These are phyloP conservation scores for Sternotherus odoratus DNA, from an alignment of 2,797 vertebrate species.

Conservation along the genomic window DNA sequence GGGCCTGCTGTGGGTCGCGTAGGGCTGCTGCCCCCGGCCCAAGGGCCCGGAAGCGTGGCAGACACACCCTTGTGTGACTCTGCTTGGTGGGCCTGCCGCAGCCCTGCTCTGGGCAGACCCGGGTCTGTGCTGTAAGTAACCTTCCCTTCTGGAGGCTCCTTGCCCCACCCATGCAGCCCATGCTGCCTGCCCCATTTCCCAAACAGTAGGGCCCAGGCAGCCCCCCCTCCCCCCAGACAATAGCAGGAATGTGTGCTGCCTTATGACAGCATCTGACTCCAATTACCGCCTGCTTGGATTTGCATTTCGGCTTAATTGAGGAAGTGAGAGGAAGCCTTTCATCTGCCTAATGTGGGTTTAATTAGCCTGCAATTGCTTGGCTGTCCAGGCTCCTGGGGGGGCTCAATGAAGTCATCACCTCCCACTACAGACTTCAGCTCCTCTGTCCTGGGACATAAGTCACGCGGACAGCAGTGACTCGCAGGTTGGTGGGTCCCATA, in stretches of 20 bases:
- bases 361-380: slow-evolving; percentile 7
- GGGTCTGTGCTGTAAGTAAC: not conserved
- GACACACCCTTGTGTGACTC: not conserved
- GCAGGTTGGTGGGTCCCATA: not conserved
- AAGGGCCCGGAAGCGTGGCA: not conserved
- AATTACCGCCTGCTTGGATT: slow-evolving; percentile 24
- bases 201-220: not conserved
- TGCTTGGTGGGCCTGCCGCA: not conserved
- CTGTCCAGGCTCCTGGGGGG: not conserved
- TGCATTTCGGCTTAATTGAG: slow-evolving; percentile 38
- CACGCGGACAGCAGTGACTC: not conserved
- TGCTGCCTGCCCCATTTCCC: not conserved
- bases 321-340: slow-evolving; percentile 19
- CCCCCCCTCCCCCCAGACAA: not conserved
- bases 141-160: not conserved
- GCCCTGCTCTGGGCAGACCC: not conserved
- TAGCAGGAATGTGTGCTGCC: slow-evolving; percentile 22
- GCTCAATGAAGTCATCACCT: not conserved
- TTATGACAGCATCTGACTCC: slow-evolving; percentile 43
- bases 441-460: not conserved
- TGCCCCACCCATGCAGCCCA: not conserved
- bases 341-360: slow-evolving; percentile 27
- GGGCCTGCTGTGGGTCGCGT: not conserved
- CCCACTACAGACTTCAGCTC: not conserved
- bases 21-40: not conserved